Percentiles rank a stretch among this genome's conserved stretches.
Conservation (phyloP, 2,888 invertebrate species). For the Archips xylosteana region DNA sequence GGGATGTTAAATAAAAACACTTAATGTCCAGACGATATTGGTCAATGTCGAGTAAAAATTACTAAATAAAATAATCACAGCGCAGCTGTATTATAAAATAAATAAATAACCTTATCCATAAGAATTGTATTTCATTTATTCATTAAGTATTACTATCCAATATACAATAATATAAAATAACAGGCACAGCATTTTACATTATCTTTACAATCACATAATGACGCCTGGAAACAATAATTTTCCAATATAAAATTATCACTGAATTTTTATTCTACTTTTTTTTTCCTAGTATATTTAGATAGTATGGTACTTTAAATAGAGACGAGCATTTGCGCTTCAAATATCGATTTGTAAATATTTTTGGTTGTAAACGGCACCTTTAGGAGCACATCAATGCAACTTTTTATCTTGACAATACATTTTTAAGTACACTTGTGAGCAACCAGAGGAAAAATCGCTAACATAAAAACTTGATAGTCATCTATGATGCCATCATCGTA, state of each 20-base stretch:
- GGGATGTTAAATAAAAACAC: too few relatives aligned
- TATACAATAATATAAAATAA: constrained; percentile 62
- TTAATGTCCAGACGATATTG: too few relatives aligned
- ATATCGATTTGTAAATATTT: constrained; percentile 36
- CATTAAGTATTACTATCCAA: constrained; percentile 51
- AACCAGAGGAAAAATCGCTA: constrained; percentile 17
- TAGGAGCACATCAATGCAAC: constrained; percentile 5
- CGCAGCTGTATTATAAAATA: constrained; percentile 48
- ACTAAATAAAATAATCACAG: too few relatives aligned
- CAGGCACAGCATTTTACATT: constrained; percentile 58
- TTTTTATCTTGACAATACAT: constrained; percentile 13
- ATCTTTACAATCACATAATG: constrained; percentile 56
- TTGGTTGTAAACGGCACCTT: constrained; percentile 20
- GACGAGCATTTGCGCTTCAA: constrained; percentile 1
- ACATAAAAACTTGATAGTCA: constrained; percentile 19
- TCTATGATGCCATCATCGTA: constrained; percentile 13
- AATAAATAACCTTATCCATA: constrained; percentile 52
- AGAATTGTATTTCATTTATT: constrained; percentile 67
- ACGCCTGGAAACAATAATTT: constrained; percentile 53
- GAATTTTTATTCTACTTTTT: constrained; percentile 49
- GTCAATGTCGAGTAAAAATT: too few relatives aligned
- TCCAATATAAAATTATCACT: constrained; percentile 56
- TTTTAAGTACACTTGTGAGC: constrained; percentile 40
- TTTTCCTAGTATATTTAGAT: constrained; percentile 13
- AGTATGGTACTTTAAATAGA: neutral